A percentile compares a stretch with the other conserved stretches of the same genome.
Conservation (phyloP, 2,888 invertebrate genomes). For the Parnassius smintheus region DNA sequence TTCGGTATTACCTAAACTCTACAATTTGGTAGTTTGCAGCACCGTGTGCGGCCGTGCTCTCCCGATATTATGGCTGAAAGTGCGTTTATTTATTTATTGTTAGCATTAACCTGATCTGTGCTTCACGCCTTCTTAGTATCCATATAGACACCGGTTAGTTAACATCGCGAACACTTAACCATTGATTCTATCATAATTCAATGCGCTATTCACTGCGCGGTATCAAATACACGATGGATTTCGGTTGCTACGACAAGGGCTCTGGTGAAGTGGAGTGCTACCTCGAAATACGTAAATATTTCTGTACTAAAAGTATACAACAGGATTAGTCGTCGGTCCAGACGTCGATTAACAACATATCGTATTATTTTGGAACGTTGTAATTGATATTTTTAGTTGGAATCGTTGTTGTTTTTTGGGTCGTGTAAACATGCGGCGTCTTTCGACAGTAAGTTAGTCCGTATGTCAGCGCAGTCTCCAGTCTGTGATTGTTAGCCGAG, state of each 20-base stretch:
- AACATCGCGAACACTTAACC: constrained; percentile 57
- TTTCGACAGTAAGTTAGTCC: constrained; percentile 69
- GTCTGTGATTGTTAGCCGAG: constrained; percentile 64
- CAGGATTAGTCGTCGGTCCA: constrained; percentile 23
- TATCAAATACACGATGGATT: constrained; percentile 76
- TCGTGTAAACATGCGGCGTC: constrained; percentile 74
- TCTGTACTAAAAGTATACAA: constrained; percentile 62
- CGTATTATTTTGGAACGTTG: constrained; percentile 70
- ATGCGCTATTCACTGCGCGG: constrained; percentile 55
- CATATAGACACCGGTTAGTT: constrained; percentile 68
- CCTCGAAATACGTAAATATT: constrained; percentile 84
- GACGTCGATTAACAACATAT: constrained; percentile 52
- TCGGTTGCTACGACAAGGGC: constrained; percentile 84
- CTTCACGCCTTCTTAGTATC: constrained; percentile 67
- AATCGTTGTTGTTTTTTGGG: constrained; percentile 68
- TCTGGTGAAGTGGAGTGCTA: constrained; percentile 86
- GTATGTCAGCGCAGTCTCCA: constrained; percentile 69
- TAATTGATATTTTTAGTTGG: constrained; percentile 80
- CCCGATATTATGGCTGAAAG: constrained; percentile 67
- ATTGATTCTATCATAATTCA: constrained; percentile 45
- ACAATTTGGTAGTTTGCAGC: constrained; percentile 65
- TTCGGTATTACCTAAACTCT: constrained; percentile 55
- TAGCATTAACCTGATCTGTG: constrained; percentile 59
- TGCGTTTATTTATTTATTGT: constrained; percentile 75
- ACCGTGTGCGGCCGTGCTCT: constrained; percentile 60